Evolutionary conservation across 2,113 vertebrate species (phyloP).

Genomic region (Ailuropoda melanoleuca): DNA sequence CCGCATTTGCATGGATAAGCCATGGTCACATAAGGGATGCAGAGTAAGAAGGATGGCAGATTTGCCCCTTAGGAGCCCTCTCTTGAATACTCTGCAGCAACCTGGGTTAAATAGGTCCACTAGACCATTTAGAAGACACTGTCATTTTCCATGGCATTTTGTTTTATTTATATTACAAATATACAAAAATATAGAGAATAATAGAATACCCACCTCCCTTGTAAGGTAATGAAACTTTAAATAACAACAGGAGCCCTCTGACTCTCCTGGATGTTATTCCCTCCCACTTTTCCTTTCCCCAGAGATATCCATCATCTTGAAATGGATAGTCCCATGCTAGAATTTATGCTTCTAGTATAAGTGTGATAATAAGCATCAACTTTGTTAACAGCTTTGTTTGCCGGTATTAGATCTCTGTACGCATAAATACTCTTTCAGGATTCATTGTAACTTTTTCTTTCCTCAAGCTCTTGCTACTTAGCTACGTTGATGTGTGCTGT

Average conservation of each 20-base stretch:
- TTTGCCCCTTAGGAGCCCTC: background rate
- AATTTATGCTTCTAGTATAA: background rate
- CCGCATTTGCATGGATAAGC: background rate
- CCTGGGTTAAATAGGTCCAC: background rate
- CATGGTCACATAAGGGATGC: fast-evolving
- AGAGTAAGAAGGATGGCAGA: background rate
- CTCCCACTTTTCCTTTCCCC: background rate
- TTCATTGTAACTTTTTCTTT: background rate
- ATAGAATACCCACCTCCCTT: background rate
- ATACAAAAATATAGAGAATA: background rate
- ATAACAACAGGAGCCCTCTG: background rate
- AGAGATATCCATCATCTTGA: background rate
- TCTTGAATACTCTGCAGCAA: background rate
- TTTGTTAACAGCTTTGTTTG: background rate
- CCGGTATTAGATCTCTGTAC: background rate
- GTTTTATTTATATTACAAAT: background rate
- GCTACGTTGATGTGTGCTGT: background rate
- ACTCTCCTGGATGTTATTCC: background rate
- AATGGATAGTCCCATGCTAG: background rate
- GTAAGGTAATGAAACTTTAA: background rate
- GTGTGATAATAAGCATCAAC: background rate
- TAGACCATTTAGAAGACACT: background rate
- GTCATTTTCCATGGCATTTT: background rate
- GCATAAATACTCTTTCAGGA: background rate
- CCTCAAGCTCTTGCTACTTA: background rate